phyloP scores from a whole-genome alignment of 2,797 vertebrate genomes.

The Labeo calbasu region DNA sequence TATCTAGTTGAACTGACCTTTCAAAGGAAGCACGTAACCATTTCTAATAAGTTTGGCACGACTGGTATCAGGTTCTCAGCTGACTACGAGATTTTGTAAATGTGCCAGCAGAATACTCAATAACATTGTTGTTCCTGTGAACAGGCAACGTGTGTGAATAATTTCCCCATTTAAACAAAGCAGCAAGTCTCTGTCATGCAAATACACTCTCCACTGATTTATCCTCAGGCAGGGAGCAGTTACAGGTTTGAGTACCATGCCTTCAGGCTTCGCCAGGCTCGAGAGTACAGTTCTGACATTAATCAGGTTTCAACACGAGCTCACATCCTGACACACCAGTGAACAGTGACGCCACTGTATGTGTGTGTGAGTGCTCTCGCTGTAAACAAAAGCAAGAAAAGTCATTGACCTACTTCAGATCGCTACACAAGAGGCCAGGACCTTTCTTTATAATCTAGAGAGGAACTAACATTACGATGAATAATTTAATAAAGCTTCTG shows the following conservation, averaged over 20 bases:
- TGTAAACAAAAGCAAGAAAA: constrained; percentile 56
- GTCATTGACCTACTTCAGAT: constrained; percentile 52
- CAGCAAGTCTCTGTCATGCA: constrained; percentile 21
- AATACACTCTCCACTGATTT: constrained; percentile 5
- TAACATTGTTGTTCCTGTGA: background rate
- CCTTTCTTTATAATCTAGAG: constrained; percentile 1
- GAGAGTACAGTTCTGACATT: constrained; percentile 29
- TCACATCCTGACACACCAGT: constrained; percentile 18
- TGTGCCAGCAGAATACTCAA: background rate
- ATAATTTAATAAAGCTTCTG: constrained; percentile 20
- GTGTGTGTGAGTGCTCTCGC: constrained; percentile 14
- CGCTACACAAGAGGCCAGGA: constrained; percentile 2
- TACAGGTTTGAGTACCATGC: constrained; percentile 18
- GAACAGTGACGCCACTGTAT: constrained; percentile 47
- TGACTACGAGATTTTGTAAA: background rate
- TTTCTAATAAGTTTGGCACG: background rate
- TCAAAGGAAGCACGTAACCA: background rate
- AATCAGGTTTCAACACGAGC: constrained; percentile 50
- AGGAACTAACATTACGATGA: background rate
- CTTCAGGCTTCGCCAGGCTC: constrained; percentile 9
- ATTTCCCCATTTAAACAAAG: constrained; percentile 34
- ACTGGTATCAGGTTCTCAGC: background rate
- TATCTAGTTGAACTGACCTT: background rate
- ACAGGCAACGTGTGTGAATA: constrained; percentile 13
- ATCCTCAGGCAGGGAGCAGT: constrained; percentile 1